Base-by-base conservation (phyloP, 1,140 invertebrate species). In the Uloborus diversus region DNA sequence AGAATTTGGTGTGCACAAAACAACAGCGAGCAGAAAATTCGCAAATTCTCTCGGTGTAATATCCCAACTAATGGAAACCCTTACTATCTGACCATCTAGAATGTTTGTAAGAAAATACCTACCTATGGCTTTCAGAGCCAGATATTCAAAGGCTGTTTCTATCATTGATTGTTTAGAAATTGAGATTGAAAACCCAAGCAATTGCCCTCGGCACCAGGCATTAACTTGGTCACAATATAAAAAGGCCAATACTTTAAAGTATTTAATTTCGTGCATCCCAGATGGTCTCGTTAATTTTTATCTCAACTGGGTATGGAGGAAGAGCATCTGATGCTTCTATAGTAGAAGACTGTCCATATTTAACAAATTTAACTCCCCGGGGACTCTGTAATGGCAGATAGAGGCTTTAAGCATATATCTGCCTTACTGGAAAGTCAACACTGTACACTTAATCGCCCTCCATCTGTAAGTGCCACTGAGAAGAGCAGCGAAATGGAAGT, bases 301-400 rank as follows among this genome's bases (percentile, higher is more conserved):
- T 57, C 7, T 57, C 53, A 11, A 78, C 82, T 79, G 76, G 80
- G 13, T 85, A 80, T 69, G 82, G 82, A 68, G 85, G 84, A 17
- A 79, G 83, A 32, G 76, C 81, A 3, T 82, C 71, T 82, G 84
- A 85, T 61, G 81, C 82, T 42, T 82, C 75, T 66, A 83, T 86
- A 30, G 83, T 83, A 3, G 78, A 82, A 75, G 56, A 84, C 25
- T 83, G 73, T 78, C 83, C 83, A 9, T 79, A 84, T 57, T 65
- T 85, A n/a, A 9, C 49, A 84, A 61, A 73, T 61, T 17, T 47
- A 84, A 57, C 13, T 61, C 20, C 82, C 82, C 56, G 83, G 80
- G 33, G 83, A 85, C 78, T 30, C 51, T 27, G 51, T 83, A 7
- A 56, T 83, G 56, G 82, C 81, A 14, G 81, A 82, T 64, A 14